Evolutionary conservation across 1,140 invertebrate species (phyloP).

Genomic region (Drosophila nikananu): DNA sequence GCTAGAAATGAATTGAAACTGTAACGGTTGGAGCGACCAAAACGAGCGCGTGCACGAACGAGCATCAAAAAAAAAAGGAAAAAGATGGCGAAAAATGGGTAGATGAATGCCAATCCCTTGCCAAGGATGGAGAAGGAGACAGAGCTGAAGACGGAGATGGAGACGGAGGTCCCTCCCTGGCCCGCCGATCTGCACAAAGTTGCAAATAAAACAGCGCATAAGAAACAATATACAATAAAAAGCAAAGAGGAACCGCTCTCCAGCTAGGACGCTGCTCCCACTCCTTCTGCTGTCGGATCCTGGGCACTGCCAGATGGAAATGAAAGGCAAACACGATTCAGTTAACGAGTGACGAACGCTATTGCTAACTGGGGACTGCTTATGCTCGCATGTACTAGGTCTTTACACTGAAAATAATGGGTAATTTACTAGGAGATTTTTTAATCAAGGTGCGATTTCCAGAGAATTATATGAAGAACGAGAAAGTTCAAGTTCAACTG

Average conservation of each 20-base stretch:
- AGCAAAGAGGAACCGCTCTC: constrained; percentile 36
- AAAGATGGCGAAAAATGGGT: constrained; percentile 21
- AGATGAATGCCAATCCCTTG: constrained; percentile 61
- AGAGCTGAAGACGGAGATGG: background rate
- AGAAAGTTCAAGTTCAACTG: too few relatives aligned
- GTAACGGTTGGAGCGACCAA: constrained; percentile 74
- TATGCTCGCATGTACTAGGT: constrained; percentile 49
- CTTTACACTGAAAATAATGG: constrained; percentile 6
- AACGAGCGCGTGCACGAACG: constrained; percentile 71
- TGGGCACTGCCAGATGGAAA: constrained; percentile 73
- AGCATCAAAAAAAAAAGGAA: constrained; percentile 59
- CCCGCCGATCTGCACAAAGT: constrained; percentile 56
- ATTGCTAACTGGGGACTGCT: constrained; percentile 81
- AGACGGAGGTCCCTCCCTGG: background rate
- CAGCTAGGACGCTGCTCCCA: constrained; percentile 12
- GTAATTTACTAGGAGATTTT: background rate
- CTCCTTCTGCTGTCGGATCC: constrained; percentile 16
- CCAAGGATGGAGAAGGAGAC: background rate
- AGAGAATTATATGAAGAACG: background rate
- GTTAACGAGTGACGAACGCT: constrained; percentile 82
- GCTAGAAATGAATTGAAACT: constrained; percentile 82
- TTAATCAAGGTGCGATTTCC: too few relatives aligned
- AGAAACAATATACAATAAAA: constrained; percentile 82
- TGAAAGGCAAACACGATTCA: constrained; percentile 83
- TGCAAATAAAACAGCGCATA: constrained; percentile 82